Conservation (phyloP, 2,113 vertebrate genomes). For the Ptilorrhoa leucosticta region DNA sequence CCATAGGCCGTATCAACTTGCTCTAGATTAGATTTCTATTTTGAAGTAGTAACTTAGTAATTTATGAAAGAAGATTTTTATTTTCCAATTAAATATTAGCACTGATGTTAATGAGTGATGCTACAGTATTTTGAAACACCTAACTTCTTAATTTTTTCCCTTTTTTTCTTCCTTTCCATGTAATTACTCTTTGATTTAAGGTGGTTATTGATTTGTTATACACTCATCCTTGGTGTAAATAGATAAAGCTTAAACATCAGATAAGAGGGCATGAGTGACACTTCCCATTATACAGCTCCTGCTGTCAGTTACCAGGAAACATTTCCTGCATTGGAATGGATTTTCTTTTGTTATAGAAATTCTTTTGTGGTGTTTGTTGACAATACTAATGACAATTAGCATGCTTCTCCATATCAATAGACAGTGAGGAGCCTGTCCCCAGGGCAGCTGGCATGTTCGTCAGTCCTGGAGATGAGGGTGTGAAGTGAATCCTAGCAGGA, state of each 20-base stretch:
- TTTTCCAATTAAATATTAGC: neutral
- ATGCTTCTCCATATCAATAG: neutral
- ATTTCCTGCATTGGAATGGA: slow-evolving; percentile 2
- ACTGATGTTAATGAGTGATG: neutral
- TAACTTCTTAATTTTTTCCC: neutral
- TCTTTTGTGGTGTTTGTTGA: neutral
- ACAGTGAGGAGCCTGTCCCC: neutral
- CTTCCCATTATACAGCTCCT: neutral
- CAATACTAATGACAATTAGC: neutral
- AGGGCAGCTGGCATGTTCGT: neutral
- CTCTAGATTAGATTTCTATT: neutral
- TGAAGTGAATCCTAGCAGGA: neutral
- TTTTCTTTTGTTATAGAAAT: slow-evolving; percentile 11
- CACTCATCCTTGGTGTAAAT: neutral
- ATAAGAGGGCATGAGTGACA: neutral
- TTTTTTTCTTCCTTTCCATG: neutral
- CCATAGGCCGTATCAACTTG: neutral
- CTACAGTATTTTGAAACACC: neutral
- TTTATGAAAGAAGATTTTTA: neutral
- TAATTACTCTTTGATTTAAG: slow-evolving; percentile 7
- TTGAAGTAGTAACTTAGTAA: neutral
- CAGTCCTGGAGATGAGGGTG: neutral
- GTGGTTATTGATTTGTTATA: slow-evolving; percentile 23
- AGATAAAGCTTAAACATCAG: slow-evolving; percentile 23
- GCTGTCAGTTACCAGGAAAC: neutral